Conservation (phyloP, 2,797 vertebrate genomes). For the Sebastes nivosus region DNA sequence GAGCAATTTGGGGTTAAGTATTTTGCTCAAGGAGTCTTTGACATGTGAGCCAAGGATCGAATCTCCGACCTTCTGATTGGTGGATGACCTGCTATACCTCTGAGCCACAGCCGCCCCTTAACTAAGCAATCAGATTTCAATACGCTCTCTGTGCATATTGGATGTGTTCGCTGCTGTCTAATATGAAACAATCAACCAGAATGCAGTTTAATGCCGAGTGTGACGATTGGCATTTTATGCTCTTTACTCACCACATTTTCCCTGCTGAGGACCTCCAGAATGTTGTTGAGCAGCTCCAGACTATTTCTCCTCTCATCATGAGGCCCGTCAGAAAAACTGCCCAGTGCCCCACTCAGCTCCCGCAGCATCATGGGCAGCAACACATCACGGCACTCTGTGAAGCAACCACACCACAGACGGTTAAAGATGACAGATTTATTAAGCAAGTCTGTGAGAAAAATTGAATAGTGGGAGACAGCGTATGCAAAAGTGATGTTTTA, state of each 20-base stretch:
- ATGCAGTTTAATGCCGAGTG: not conserved
- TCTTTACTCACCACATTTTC: conserved; percentile 86
- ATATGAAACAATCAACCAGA: not conserved
- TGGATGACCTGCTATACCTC: too few relatives aligned
- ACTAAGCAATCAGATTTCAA: not conserved
- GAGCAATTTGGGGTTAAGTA: too few relatives aligned
- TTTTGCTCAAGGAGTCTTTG: too few relatives aligned
- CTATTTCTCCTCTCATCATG: conserved; percentile 85
- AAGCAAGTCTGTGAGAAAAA: not conserved
- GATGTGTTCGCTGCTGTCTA: not conserved
- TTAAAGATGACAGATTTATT: conserved; percentile 76
- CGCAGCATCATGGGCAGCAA: conserved; percentile 95
- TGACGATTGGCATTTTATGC: not conserved
- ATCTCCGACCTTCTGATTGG: too few relatives aligned
- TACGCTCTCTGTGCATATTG: not conserved
- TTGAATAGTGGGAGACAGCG: not conserved
- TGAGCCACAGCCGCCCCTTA: too few relatives aligned
- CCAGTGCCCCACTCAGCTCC: conserved; percentile 88
- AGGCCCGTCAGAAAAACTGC: conserved; percentile 72
- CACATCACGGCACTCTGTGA: conserved; percentile 93
- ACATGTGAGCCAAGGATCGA: too few relatives aligned
- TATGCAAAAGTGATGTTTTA: not conserved
- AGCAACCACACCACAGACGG: conserved; percentile 37
- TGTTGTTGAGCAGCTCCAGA: conserved; percentile 93
- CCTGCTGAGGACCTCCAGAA: conserved; percentile 93